A percentile compares a stretch with the other conserved stretches of the same genome.
These are phyloP conservation scores for Crypturellus undulatus DNA, from an alignment of 2,113 vertebrate genomes.

Conservation along the genomic window DNA sequence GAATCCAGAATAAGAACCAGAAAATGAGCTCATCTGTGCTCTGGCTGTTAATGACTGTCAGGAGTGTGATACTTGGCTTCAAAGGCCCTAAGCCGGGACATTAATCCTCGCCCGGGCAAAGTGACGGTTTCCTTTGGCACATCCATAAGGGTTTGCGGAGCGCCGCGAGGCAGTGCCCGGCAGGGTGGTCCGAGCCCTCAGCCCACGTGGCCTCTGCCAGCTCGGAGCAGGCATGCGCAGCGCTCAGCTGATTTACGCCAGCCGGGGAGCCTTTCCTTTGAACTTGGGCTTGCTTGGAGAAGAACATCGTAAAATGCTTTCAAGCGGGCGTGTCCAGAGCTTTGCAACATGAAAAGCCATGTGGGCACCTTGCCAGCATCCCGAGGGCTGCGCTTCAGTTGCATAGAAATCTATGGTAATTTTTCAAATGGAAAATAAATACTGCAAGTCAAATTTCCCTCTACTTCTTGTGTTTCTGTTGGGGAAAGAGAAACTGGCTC, in stretches of 20 bases:
- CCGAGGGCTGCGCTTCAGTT: not conserved
- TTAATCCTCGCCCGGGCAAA: not conserved
- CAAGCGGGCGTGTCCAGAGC: constrained; percentile 38
- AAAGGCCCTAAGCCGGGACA: not conserved
- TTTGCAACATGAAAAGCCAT: constrained; percentile 35
- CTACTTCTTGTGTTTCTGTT: not conserved
- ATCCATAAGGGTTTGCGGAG: not conserved
- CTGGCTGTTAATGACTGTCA: accelerated
- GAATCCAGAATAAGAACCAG: not conserved
- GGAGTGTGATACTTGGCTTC: not conserved
- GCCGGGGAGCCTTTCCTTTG: not conserved
- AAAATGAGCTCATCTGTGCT: not conserved
- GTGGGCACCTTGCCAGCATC: constrained; percentile 12
- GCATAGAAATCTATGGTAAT: not conserved
- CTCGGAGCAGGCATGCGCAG: not conserved
- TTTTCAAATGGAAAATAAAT: constrained; percentile 48
- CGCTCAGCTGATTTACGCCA: constrained; percentile 38
- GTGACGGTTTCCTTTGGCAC: not conserved
- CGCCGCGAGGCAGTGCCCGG: accelerated
- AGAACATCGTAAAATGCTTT: not conserved
- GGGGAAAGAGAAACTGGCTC: not conserved
- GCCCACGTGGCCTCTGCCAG: not conserved
- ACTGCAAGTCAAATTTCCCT: not conserved
- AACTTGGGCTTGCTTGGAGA: not conserved
- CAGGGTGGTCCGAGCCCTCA: not conserved